Evolutionary conservation across 1,140 invertebrate genomes (phyloP), one percentile per base, ranked within the genome.

Genomic region (Hormaphis cornu): DNA sequence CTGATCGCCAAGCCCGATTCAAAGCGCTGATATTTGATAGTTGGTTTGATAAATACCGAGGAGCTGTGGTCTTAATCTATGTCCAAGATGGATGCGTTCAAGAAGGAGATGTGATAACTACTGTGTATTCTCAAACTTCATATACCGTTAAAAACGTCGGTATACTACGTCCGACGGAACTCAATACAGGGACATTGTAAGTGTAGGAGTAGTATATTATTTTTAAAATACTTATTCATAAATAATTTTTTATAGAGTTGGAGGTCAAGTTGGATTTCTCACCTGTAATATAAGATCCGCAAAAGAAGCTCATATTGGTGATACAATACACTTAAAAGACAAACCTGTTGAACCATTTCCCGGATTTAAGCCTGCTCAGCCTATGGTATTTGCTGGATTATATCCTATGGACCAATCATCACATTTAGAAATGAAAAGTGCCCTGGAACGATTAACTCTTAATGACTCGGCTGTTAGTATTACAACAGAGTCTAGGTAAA

Each of bases 351-450:
- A 86, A 73, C 78, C 86, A 10, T 76, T 91, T 30, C 75, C 81
- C 30, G 84, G 83, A 30, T 91, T 94, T 76, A 81, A 83, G 73
- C 80, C 82, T 28, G 81, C 87, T 8, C 87, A 87, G 76, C 89
- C 95, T 14, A 94, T 97, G 86, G 93, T 98, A 7, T 98, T 89
- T 81, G 92, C 94, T 72, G 95, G 95, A 1, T 82, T 98, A 58
- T 99, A 90, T 80, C 95, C 97, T 1, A 81, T 88, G 40, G 92
- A 97, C 79, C 90, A 95, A 75, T 89, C 90, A 3, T 87, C 97
- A 75, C 87, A 89, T 76, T 74, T 82, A 14, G 79, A 81, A 53
- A 78, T 95, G 14, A 81, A 85, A 75, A 85, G 81, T 76, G 92
- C 96, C 37, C 87, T 99, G 50, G 91, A 95, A 63, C 94, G 94